Percentiles rank a stretch among this genome's conserved stretches.
Conservation (phyloP, 1,140 invertebrate species). For the Sinonovacula constricta region DNA sequence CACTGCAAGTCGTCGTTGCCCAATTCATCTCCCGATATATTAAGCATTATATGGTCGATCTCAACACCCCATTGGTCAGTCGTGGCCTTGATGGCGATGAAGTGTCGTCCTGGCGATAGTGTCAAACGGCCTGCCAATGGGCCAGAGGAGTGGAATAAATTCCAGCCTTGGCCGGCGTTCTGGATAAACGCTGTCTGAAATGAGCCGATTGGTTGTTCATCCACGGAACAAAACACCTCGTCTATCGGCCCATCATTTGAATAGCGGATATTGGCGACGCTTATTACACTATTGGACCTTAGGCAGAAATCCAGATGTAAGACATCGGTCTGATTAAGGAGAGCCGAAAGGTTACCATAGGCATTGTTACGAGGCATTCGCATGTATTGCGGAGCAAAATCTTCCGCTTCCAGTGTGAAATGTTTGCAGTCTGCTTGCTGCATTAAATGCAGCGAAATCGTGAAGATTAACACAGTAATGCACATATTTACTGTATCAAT, state of each 20-base stretch:
- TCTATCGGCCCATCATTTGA: constrained; percentile 37
- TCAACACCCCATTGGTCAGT: constrained; percentile 43
- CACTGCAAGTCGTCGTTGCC: constrained; percentile 19
- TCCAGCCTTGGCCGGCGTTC: constrained; percentile 33
- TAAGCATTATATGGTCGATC: constrained; percentile 17
- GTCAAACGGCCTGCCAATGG: background rate
- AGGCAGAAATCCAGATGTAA: constrained; percentile 35
- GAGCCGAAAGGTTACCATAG: constrained; percentile 28
- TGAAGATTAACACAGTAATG: background rate
- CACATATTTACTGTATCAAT: too few species aligned
- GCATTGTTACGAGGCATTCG: constrained; percentile 34
- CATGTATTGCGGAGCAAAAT: constrained; percentile 1
- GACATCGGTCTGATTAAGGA: constrained; percentile 4
- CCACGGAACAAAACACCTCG: background rate
- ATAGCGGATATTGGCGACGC: background rate
- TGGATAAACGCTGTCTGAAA: background rate
- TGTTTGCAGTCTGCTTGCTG: constrained; percentile 3
- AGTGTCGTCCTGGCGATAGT: constrained; percentile 11
- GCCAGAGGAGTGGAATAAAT: constrained; percentile 20
- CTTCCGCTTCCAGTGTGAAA: constrained; percentile 31
- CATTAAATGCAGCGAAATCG: background rate
- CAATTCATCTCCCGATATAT: constrained; percentile 16
- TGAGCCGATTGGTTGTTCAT: constrained; percentile 26
- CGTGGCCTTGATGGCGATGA: constrained; percentile 9
- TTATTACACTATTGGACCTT: background rate